Evolutionary conservation across 2,113 vertebrate species (phyloP).

Genomic region (Salminus brasiliensis): DNA sequence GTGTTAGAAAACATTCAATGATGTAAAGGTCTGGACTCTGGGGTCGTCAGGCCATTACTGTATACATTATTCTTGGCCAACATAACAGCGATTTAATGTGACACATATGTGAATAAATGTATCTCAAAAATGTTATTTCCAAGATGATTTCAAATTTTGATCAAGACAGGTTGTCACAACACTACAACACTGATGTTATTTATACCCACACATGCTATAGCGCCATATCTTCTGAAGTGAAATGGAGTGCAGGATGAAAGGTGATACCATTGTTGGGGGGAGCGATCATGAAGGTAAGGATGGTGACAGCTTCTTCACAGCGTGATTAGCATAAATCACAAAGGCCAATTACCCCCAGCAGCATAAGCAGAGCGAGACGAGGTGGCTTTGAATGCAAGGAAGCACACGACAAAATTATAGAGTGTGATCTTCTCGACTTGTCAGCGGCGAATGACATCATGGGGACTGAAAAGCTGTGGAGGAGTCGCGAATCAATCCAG

Average conservation of each 20-base stretch:
- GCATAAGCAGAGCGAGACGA: conserved; percentile 29
- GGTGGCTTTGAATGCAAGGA: conserved; percentile 70
- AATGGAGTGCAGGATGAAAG: not conserved
- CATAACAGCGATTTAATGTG: too few species aligned
- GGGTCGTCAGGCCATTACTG: too few species aligned
- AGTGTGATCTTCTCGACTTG: conserved; percentile 62
- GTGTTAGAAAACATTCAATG: too few species aligned
- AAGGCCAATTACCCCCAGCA: conserved; percentile 44
- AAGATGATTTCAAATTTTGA: not conserved
- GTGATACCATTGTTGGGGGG: not conserved
- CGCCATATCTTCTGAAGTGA: not conserved
- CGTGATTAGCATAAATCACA: conserved; percentile 42
- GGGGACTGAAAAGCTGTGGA: conserved; percentile 56
- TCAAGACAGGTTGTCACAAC: not conserved
- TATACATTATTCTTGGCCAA: too few species aligned
- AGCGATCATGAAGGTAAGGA: not conserved
- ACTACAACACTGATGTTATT: not conserved
- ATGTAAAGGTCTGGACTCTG: too few species aligned
- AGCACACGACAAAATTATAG: conserved; percentile 72
- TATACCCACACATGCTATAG: not conserved
- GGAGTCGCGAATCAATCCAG: conserved; percentile 71
- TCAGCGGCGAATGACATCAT: conserved; percentile 65
- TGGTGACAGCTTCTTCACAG: not conserved
- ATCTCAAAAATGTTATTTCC: not conserved
- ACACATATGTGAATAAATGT: too few species aligned